phyloP scores from a whole-genome alignment of 2,888 invertebrate species.

The Cheilosia soror region DNA sequence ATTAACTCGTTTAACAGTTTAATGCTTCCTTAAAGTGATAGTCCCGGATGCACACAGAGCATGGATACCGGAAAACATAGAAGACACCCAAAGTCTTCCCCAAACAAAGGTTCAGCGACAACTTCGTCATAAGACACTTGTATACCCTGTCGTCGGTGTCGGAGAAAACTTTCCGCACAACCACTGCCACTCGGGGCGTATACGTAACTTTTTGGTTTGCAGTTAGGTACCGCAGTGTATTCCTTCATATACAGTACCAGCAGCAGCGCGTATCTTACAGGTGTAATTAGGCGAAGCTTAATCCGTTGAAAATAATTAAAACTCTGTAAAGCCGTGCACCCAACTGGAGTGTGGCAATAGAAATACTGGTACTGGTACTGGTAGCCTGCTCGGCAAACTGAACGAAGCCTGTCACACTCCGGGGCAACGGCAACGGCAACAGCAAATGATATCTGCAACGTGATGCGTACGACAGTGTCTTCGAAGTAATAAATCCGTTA shows the following conservation, averaged over 20 bases:
- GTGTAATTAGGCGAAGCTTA: slow-evolving; percentile 73
- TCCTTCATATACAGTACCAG: slow-evolving; percentile 11
- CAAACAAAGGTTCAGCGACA: slow-evolving; percentile 59
- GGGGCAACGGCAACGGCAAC: background rate
- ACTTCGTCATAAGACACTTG: slow-evolving; percentile 55
- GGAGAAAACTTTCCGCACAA: slow-evolving; percentile 18
- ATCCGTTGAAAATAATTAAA: slow-evolving; percentile 72
- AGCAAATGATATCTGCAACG: slow-evolving; percentile 29
- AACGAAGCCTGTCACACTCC: slow-evolving; percentile 6
- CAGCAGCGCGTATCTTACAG: slow-evolving; percentile 58
- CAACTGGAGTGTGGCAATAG: slow-evolving; percentile 34
- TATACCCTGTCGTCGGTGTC: background rate
- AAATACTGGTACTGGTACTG: slow-evolving; percentile 56
- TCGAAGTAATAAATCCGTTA: slow-evolving; percentile 70
- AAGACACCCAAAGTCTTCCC: slow-evolving; percentile 45
- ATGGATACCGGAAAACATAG: slow-evolving; percentile 34
- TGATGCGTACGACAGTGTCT: slow-evolving; percentile 47
- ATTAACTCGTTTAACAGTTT: slow-evolving; percentile 75
- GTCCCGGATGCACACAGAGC: slow-evolving; percentile 63
- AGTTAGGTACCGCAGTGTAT: slow-evolving; percentile 18
- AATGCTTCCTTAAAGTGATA: slow-evolving; percentile 74
- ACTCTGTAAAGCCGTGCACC: slow-evolving; percentile 60
- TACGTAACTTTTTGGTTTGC: slow-evolving; percentile 57
- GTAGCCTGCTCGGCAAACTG: background rate
- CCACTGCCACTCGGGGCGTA: slow-evolving; percentile 28